These are phyloP conservation scores for Synergus itoensis DNA, from an alignment of 2,888 invertebrate species.

Conservation along the genomic window DNA sequence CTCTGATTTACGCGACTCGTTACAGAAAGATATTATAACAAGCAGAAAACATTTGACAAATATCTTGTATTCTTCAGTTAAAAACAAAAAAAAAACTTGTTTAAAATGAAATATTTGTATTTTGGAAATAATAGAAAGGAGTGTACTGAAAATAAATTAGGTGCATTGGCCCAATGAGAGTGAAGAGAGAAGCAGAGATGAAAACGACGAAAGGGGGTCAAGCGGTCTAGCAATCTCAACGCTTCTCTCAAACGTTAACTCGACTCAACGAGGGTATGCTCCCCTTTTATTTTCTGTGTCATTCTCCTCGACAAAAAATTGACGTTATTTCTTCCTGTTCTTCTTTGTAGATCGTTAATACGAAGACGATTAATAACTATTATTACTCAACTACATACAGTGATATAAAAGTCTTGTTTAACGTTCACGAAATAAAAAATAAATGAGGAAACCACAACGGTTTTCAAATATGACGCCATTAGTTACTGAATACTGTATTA, in stretches of 20 bases:
- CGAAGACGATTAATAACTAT: neutral
- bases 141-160: neutral
- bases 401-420: neutral
- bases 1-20: constrained; percentile 37
- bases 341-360: neutral
- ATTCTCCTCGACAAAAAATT: neutral
- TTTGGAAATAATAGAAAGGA: neutral
- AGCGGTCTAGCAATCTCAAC: constrained; percentile 36
- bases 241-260: constrained; percentile 30
- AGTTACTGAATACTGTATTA: neutral
- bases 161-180: neutral
- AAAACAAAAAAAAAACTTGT: no score
- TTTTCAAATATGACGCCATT: no score
- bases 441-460: no score
- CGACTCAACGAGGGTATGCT: constrained; percentile 24
- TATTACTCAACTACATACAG: neutral
- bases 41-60: constrained; percentile 25
- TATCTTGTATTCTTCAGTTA: neutral
- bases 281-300: constrained; percentile 1
- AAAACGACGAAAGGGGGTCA: constrained; percentile 39
- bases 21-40: constrained; percentile 36
- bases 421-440: no score
- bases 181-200: neutral
- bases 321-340: neutral
- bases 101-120: neutral